phyloP scores from a whole-genome alignment of 1,140 invertebrate species.

The Pemphigus obesinymphae region DNA sequence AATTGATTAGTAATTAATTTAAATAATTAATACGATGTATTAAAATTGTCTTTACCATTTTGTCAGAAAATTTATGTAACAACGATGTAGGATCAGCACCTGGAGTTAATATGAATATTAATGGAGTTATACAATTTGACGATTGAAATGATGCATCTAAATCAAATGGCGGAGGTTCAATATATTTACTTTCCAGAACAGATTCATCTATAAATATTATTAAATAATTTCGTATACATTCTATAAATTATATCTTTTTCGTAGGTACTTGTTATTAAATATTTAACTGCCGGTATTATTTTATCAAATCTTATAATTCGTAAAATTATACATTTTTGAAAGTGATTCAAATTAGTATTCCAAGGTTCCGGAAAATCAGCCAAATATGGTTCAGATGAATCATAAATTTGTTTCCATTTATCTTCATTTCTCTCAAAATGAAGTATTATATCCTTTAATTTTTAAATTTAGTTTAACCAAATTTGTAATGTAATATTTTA shows the following conservation, averaged over 20 bases:
- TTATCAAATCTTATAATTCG: slow-evolving; percentile 83
- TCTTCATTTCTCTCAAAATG: slow-evolving; percentile 57
- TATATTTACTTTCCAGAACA: slow-evolving; percentile 72
- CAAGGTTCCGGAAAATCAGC: slow-evolving; percentile 64
- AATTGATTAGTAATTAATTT: too few relatives aligned
- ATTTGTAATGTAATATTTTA: too few relatives aligned
- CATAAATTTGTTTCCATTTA: slow-evolving; percentile 72
- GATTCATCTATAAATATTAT: slow-evolving; percentile 53
- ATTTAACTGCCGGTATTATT: slow-evolving; percentile 75
- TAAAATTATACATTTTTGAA: slow-evolving; percentile 75
- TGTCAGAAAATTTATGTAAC: slow-evolving; percentile 84
- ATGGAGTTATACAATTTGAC: slow-evolving; percentile 75
- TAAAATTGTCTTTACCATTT: too few relatives aligned
- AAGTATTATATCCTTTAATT: slow-evolving; percentile 56
- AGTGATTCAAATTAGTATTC: slow-evolving; percentile 58
- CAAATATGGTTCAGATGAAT: slow-evolving; percentile 65
- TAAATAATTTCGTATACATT: too few relatives aligned
- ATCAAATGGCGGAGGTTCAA: slow-evolving; percentile 86
- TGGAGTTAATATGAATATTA: slow-evolving; percentile 88
- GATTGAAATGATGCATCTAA: slow-evolving; percentile 75
- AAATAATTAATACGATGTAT: too few relatives aligned
- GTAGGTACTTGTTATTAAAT: slow-evolving; percentile 70
- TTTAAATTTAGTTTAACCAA: background rate
- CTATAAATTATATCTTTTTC: too few relatives aligned
- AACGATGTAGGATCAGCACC: slow-evolving; percentile 85